Conservation (phyloP, 2,797 vertebrate species). For the Megaceryle alcyon region DNA sequence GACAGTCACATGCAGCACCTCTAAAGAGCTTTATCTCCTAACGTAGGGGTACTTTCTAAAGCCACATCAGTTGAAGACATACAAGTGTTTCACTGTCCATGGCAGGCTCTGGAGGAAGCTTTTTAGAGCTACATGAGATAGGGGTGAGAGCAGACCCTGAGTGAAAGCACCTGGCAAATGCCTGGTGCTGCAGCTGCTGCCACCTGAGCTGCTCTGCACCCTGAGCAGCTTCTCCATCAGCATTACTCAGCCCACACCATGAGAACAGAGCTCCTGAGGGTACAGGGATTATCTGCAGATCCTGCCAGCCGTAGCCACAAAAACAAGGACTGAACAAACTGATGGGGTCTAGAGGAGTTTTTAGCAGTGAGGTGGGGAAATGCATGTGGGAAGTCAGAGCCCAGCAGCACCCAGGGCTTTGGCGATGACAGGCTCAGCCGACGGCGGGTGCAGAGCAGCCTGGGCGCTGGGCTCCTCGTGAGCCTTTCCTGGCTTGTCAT, state of each 20-base stretch:
- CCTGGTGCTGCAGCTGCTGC: background rate
- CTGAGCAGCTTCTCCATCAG: background rate
- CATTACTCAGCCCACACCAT: fast-evolving
- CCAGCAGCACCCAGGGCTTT: fast-evolving
- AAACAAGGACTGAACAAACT: background rate
- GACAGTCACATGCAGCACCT: background rate
- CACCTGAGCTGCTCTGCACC: fast-evolving
- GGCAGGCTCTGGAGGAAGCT: background rate
- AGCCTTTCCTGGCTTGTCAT: background rate
- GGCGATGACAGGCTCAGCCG: background rate
- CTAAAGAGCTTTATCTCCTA: background rate
- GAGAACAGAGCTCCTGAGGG: background rate
- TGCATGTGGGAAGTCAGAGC: background rate
- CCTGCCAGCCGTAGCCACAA: background rate
- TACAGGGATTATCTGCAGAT: fast-evolving
- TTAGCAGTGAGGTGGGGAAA: background rate
- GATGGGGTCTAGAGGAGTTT: fast-evolving
- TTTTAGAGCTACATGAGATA: background rate
- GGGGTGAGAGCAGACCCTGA: background rate
- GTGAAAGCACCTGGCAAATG: background rate
- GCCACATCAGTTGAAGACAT: background rate
- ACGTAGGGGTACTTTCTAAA: fast-evolving
- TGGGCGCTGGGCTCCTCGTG: background rate
- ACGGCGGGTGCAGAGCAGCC: fast-evolving
- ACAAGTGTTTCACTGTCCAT: background rate